Evolutionary conservation across 2,113 vertebrate species (phyloP), one percentile per base, ranked within the genome.

Genomic region (Apus apus): DNA sequence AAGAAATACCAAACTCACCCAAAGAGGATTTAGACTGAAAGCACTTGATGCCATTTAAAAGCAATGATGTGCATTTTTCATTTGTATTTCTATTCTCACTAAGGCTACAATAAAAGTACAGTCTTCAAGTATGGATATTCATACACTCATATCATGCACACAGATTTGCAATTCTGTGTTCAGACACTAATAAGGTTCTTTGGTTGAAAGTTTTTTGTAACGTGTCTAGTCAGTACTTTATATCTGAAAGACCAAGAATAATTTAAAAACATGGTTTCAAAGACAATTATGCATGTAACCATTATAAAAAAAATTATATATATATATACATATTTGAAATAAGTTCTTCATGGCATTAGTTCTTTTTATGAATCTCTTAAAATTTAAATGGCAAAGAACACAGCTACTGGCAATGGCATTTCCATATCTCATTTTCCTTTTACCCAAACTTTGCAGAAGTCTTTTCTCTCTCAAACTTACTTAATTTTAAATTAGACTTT

Each of bases 401-500:
- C n/a, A 84, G 30, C 64, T 56, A 71, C 58, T 34, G 85, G 75
- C 57, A 94, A 46, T 71, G 50, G 36, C 9, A 74, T 78, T 96
- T 90, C 60, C 11, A 51, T 57, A 91, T 80, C 77, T 54, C 60
- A 58, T 85, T 95, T 93, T 94, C 46, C 25, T 92, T 93, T 85
- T 68, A 40, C 72, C 17, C 9, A 6, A 95, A 94, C 45, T 75
- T 77, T 54, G 34, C 5, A 54, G 51, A 74, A 76, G 9, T 87
- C 56, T 70, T 78, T 87, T 77, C 74, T 93, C 45, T 85, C 82
- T 54, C 40, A 74, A 64, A 6, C 53, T 38, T 58, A 71, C 62
- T 84, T 88, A 66, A 58, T 77, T 95, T 92, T 68, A 87, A 93
- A 96, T 85, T 85, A 73, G 18, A 76, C 30, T 80, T 85, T 95